These are phyloP conservation scores for Metopia argyrocephala DNA, from an alignment of 2,888 invertebrate genomes.

Conservation along the genomic window DNA sequence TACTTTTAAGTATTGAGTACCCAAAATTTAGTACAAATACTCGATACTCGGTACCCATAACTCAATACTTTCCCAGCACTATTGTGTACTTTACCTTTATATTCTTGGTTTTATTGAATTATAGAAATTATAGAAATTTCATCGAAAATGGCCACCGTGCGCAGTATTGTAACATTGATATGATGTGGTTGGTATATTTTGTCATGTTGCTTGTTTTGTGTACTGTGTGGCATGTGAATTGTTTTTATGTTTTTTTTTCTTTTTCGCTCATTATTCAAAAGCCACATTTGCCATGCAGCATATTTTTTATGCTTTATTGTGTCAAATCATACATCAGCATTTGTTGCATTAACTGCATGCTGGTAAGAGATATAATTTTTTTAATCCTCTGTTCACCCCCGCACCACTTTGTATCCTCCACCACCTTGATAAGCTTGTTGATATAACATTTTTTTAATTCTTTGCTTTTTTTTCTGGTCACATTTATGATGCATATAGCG, in stretches of 20 bases:
- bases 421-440: constrained; percentile 51
- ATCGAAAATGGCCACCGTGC: not conserved
- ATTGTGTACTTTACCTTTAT: too few relatives aligned
- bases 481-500: constrained; percentile 36
- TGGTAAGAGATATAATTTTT: constrained; percentile 17
- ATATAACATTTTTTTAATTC: constrained; percentile 40
- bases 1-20: too few relatives aligned
- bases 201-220: not conserved
- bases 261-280: constrained; percentile 66
- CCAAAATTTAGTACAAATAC: too few relatives aligned
- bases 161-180: not conserved
- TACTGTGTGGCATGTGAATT: constrained; percentile 27
- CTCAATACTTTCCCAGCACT: too few relatives aligned
- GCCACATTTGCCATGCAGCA: constrained; percentile 65
- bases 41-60: too few relatives aligned
- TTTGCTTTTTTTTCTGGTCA: constrained; percentile 3
- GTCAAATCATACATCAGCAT: constrained; percentile 75
- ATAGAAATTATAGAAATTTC: not conserved
- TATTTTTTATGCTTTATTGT: constrained; percentile 74
- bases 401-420: not conserved
- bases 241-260: too few relatives aligned
- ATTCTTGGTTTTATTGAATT: too few relatives aligned
- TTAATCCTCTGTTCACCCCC: not conserved
- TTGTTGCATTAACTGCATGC: constrained; percentile 63
- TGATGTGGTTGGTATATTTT: not conserved